Base-by-base conservation (phyloP, 2,888 invertebrate genomes). In the Apotomis capreana region DNA sequence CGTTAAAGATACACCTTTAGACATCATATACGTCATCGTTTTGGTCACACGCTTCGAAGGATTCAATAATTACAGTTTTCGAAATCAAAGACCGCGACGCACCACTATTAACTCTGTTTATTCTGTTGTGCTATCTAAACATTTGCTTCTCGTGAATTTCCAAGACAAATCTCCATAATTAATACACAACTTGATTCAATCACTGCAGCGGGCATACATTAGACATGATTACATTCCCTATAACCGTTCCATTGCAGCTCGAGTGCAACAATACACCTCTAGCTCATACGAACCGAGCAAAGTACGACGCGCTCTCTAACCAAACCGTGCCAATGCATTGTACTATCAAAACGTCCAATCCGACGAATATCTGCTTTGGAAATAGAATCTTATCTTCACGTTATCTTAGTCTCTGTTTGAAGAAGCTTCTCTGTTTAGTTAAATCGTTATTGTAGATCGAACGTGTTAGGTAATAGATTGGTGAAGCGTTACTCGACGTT, bases 121-220 rank as follows among this genome's bases (percentile, higher is more conserved):
- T 26, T 26, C 26, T 26, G 2, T 26, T 26, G 26, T 26, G 26
- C 26, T 26, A 26, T 26, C 26, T 26, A 26, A 26, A 26, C 2
- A 58, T 36, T 37, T n/a, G 6, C 12, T 55, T 55, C 10, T 5
- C 1, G 5, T 37, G 51, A 62, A 62, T 62, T 37, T 51, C 49
- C 6, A 44, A 3, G 9, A 9, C 49, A 49, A 49, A 51, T 62
- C n/a, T 62, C 36, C n/a, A 37, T 52, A 51, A n/a, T n/a, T 54
- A 4, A 54, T 49, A 63, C 40, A 54, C 52, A 9, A 52, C 36
- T 10, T 36, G 58, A 70, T 59, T 52, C n/a, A 54, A 70, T 70
- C 58, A 64, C 36, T 59, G 61, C 52, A 44, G 44, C 13, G 40
- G 44, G 52, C 26, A 46, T 52, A 26, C 8, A 13, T 63, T 54